These are phyloP conservation scores for Chironomus tepperi DNA, from an alignment of 1,140 invertebrate genomes.

Conservation along the genomic window DNA sequence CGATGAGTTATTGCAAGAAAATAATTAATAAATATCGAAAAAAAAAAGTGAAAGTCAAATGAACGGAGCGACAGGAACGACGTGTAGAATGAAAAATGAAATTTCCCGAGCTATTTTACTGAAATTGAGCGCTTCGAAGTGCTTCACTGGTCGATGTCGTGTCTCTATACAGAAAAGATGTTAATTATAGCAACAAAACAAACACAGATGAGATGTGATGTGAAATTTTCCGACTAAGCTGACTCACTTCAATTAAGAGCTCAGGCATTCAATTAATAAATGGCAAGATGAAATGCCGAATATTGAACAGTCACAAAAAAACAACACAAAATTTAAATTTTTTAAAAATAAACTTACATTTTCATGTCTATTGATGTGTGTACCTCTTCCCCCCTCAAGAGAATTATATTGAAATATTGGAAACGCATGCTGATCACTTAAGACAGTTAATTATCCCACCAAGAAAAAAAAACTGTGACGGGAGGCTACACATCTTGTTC, in stretches of 20 bases:
- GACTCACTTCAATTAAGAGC: slow-evolving; percentile 1
- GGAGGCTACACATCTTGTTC: not conserved
- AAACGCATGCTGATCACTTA: slow-evolving; percentile 19
- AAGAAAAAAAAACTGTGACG: not conserved
- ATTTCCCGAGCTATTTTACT: not conserved
- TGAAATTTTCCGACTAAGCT: not conserved
- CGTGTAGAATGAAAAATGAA: not conserved
- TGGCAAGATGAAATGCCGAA: not conserved
- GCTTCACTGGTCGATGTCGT: not conserved
- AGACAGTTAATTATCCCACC: slow-evolving; percentile 23
- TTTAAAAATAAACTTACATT: not conserved
- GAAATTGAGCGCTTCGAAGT: not conserved
- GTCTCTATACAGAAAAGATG: not conserved
- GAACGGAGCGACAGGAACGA: not conserved
- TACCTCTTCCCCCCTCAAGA: not conserved
- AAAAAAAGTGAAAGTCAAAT: not conserved
- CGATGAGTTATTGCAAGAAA: not conserved
- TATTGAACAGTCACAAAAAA: no score
- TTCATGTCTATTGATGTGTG: not conserved
- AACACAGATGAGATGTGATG: slow-evolving; percentile 7
- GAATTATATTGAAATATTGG: not conserved
- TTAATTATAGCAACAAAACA: slow-evolving; percentile 14
- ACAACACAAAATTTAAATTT: no score
- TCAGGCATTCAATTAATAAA: not conserved
- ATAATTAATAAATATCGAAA: slow-evolving; percentile 14